Percentiles rank a stretch among this genome's conserved stretches.
Evolutionary conservation across 1,140 invertebrate genomes (phyloP).

Genomic region (Drosophila bocki): DNA sequence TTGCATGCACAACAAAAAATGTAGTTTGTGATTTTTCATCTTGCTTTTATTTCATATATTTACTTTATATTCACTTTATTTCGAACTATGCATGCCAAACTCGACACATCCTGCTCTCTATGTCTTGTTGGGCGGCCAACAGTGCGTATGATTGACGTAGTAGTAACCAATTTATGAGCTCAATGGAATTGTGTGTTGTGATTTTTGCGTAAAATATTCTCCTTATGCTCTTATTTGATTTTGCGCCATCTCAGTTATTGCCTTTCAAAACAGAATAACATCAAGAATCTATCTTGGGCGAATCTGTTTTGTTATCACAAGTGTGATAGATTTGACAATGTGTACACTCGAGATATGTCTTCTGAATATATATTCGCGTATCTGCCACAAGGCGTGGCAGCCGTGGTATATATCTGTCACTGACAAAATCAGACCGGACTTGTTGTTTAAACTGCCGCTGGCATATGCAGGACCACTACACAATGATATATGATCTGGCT

Average conservation of each 20-base stretch:
- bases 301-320: constrained; percentile 44
- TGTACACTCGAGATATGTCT: constrained; percentile 36
- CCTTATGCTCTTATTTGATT: constrained; percentile 30
- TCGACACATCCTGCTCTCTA: constrained; percentile 18
- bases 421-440: constrained; percentile 55
- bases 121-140: constrained; percentile 33
- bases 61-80: constrained; percentile 3
- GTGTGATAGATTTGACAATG: constrained; percentile 63
- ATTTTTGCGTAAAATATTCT: constrained; percentile 45
- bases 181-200: constrained; percentile 30
- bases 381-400: constrained; percentile 54
- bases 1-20: constrained; percentile 19
- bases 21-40: constrained; percentile 12
- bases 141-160: constrained; percentile 56
- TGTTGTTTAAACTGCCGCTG: constrained; percentile 60
- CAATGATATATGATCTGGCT: constrained; percentile 66
- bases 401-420: constrained; percentile 69
- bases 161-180: constrained; percentile 30
- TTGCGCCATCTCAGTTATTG: constrained; percentile 9
- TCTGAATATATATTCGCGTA: constrained; percentile 15
- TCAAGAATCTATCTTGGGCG: constrained; percentile 21
- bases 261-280: constrained; percentile 31
- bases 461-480: constrained; percentile 73
- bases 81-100: not conserved
- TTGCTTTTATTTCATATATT: constrained; percentile 26